Conservation (phyloP, 2,113 vertebrate species). For the Petaurus breviceps region DNA sequence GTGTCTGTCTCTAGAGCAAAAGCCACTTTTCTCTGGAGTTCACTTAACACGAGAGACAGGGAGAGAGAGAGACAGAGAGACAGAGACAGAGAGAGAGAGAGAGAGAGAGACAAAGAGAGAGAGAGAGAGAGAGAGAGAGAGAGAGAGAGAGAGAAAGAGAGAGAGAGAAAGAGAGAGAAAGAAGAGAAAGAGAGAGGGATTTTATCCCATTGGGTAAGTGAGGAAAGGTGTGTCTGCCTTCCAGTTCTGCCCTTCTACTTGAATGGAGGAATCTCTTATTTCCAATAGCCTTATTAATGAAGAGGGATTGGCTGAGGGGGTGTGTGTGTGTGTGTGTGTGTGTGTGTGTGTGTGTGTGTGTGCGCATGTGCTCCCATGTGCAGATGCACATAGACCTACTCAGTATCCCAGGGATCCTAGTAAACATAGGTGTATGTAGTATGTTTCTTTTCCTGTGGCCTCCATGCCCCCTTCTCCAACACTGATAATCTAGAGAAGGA, state of each 20-base stretch:
- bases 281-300: conserved; percentile 13
- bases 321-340: background rate
- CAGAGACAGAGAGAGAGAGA: too few relatives aligned
- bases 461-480: conserved; percentile 19
- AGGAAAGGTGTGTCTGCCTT: background rate
- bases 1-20: background rate
- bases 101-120: too few relatives aligned
- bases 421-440: background rate
- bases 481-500: background rate
- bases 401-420: background rate
- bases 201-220: background rate
- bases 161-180: too few relatives aligned
- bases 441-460: conserved; percentile 10
- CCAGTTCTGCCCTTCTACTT: background rate
- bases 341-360: background rate
- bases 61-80: too few relatives aligned
- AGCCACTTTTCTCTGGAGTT: background rate
- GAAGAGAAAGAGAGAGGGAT: too few relatives aligned
- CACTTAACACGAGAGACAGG: too few relatives aligned
- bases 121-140: too few relatives aligned
- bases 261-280: background rate
- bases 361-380: background rate
- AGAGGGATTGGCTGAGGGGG: background rate
- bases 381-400: background rate
- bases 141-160: too few relatives aligned